phyloP scores from a whole-genome alignment of 2,888 invertebrate species.

The Halocaridina rubra region DNA sequence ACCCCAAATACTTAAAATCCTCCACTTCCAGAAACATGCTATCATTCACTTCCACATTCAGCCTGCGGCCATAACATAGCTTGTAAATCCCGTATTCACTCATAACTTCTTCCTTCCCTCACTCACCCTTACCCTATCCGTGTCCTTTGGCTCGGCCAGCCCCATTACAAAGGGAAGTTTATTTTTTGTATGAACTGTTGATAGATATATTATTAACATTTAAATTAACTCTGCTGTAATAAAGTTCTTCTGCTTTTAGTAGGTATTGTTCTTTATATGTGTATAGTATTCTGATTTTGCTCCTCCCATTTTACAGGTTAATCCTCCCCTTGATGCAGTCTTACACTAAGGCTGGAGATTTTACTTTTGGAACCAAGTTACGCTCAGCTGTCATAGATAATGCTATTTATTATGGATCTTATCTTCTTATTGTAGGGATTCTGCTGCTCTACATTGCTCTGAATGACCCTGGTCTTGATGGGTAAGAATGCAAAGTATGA shows the following conservation, averaged over 20 bases:
- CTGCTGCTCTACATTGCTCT: constrained; percentile 93
- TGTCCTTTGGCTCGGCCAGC: too few species aligned
- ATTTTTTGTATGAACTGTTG: too few species aligned
- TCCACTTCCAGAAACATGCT: too few species aligned
- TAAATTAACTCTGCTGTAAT: background rate
- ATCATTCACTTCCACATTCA: too few species aligned
- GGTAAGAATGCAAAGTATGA: constrained; percentile 72
- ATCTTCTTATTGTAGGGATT: constrained; percentile 92
- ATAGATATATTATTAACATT: too few species aligned
- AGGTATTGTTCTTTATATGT: background rate
- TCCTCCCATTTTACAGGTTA: constrained; percentile 71
- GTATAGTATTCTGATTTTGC: background rate
- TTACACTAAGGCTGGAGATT: constrained; percentile 97
- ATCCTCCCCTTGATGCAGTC: constrained; percentile 99
- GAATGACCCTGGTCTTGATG: constrained; percentile 87
- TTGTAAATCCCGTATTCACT: too few species aligned
- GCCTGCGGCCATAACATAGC: too few species aligned
- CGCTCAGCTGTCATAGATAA: constrained; percentile 96
- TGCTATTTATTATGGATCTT: constrained; percentile 97
- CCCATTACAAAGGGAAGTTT: too few species aligned
- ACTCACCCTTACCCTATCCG: too few species aligned
- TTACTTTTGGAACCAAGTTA: constrained; percentile 92
- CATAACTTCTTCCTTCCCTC: too few species aligned
- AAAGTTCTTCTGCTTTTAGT: background rate
- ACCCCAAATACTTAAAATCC: too few species aligned